Base-by-base conservation (phyloP, 2,113 vertebrate genomes). In the Hippopotamus amphibius region DNA sequence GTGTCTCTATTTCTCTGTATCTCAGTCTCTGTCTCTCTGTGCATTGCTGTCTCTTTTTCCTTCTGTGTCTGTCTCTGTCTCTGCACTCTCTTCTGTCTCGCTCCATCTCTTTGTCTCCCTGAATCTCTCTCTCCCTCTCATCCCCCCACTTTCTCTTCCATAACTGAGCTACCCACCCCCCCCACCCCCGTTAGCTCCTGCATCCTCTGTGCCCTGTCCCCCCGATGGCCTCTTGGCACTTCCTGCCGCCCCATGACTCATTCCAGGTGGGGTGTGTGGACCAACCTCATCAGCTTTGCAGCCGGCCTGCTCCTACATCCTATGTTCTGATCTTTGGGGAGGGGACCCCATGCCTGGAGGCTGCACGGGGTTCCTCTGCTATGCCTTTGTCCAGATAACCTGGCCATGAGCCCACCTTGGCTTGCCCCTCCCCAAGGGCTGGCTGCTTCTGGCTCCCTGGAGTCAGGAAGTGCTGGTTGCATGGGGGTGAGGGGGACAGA, bases 401-500 rank as follows among this genome's bases (percentile, higher is more conserved):
- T 43, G 77, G 79, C 30, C 80, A 6, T 10, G 71, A 57, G 92
- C 24, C 43, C 41, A 61, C 4, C 8, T 21, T 30, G 43, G 50
- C 69, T 74, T 6, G 5, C 77, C 41, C 59, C 61, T 68, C 50
- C 69, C 59, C 21, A 41, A 61, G 79, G 41, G 69, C 69, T 61
- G 69, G 48, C 65, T 41, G 22, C 46, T 30, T 55, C 13, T 16
- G 11, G 46, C n/a, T 80, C 46, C 83, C 76, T 74, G 17, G 33
- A 50, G 30, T 46, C 30, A 16, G 46, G 7, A 71, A 30, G 30
- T 41, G 30, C 50, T 21, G 7, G 11, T 10, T 30, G 30, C 17
- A 5, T 17, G 24, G 53, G 7, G 0, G 6, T 61, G 2, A 5
- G 5, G 6, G 15, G n/a, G n/a, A 55, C 61, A 46, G n/a, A 17